Percentiles rank a stretch among this genome's conserved stretches.
Conservation (phyloP, 2,888 invertebrate genomes). For the Luperina nickerlii region DNA sequence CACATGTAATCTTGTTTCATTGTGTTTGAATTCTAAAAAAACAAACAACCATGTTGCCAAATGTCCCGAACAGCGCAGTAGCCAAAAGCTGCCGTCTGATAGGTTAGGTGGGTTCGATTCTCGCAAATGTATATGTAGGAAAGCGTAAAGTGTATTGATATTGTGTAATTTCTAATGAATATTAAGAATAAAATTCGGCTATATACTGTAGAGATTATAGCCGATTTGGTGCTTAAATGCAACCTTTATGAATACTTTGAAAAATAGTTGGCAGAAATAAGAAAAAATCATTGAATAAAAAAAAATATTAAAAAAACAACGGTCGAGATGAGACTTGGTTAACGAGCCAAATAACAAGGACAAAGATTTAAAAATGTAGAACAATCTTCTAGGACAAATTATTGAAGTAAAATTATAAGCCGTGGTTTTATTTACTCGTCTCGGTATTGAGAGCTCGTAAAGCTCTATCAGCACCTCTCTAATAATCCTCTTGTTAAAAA, state of each 20-base stretch:
- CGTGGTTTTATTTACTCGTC: background rate
- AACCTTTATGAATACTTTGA: too few species aligned
- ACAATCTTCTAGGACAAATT: background rate
- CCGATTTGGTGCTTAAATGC: too few species aligned
- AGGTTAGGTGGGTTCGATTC: background rate
- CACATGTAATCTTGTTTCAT: too few species aligned
- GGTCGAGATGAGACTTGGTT: too few species aligned
- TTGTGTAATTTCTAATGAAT: background rate
- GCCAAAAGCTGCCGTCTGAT: background rate
- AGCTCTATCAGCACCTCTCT: background rate
- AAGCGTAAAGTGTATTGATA: too few species aligned
- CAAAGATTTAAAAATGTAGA: background rate
- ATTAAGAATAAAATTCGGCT: slow-evolving; percentile 3
- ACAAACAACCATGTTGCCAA: background rate
- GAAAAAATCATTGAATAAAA: too few species aligned
- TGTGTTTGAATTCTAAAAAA: background rate
- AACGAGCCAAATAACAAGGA: background rate
- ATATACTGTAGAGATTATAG: too few species aligned
- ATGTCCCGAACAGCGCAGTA: background rate
- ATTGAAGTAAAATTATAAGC: too few species aligned
- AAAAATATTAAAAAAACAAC: too few species aligned
- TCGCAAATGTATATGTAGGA: background rate
- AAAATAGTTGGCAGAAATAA: too few species aligned
- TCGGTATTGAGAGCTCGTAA: background rate
- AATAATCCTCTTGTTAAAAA: background rate